These are phyloP conservation scores for Epistrophe grossulariae DNA, from an alignment of 2,888 invertebrate genomes.

Conservation along the genomic window DNA sequence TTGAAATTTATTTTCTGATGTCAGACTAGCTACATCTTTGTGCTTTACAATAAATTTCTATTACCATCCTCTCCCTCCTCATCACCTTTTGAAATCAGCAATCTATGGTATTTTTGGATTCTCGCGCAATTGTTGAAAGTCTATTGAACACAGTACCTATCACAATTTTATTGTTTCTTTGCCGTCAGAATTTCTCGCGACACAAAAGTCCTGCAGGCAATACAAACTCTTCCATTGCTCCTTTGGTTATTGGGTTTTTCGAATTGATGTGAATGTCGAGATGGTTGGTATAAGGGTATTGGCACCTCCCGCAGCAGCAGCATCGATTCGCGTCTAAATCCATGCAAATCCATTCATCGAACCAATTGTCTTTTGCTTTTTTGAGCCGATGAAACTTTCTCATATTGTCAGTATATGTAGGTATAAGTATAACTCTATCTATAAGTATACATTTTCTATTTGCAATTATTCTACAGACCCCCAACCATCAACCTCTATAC, in stretches of 20 bases:
- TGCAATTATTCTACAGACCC: conserved; percentile 25
- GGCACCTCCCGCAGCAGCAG: not conserved
- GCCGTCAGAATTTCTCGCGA: conserved; percentile 44
- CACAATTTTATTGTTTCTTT: conserved; percentile 46
- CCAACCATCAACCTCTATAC: not conserved
- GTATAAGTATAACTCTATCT: too few species aligned
- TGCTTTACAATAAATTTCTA: too few species aligned
- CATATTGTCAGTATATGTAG: conserved; percentile 18
- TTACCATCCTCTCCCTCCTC: not conserved
- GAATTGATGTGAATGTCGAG: conserved; percentile 7
- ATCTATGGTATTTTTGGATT: conserved; percentile 10
- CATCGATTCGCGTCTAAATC: conserved; percentile 33
- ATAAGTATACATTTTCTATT: conserved; percentile 23
- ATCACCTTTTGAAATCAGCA: not conserved
- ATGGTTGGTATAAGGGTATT: not conserved
- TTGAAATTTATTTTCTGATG: too few species aligned
- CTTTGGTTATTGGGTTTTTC: conserved; percentile 31
- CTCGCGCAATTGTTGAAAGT: conserved; percentile 13
- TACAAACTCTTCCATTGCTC: conserved; percentile 49
- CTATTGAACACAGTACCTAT: conserved; percentile 36
- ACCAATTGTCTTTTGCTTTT: conserved; percentile 68
- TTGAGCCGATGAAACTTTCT: conserved; percentile 67
- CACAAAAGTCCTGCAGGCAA: conserved; percentile 38
- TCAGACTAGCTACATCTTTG: too few species aligned
- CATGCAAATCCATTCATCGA: conserved; percentile 50